Base-by-base conservation (phyloP, 2,113 vertebrate species). In the Ifrita kowaldi region DNA sequence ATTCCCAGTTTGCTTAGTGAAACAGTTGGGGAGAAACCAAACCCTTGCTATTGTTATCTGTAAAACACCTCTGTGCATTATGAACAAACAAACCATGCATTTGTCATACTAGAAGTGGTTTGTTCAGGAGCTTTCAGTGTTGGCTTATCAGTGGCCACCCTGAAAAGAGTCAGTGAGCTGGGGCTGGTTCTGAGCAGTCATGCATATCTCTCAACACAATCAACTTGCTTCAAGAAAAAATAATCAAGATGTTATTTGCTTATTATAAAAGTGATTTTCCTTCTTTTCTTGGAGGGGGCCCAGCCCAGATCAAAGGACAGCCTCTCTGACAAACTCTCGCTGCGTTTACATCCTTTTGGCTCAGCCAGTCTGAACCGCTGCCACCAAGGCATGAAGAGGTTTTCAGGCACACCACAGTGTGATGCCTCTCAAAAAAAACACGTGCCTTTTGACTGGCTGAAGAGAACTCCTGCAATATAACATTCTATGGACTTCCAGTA, bases 101-200 rank as follows among this genome's bases (percentile, higher is more conserved):
- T 71, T 87, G n/a, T 81, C 95, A 71, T 50, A 71, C 50, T 2
- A 63, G 39, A 59, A 89, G 52, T 41, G 2, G 4, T 67, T 86
- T 77, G 41, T 50, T 83, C 68, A 50, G 63, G 65, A 90, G 78
- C 49, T 83, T 65, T 84, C 7, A 10, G 18, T 16, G 53, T 10
- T 44, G 67, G 24, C 76, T 94, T 96, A 93, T 93, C 93, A 88
- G 75, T 16, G 73, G 60, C 57, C 55, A 83, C 57, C 62, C 94
- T 53, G 78, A 82, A 83, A 67, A 39, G 62, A 86, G 60, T 3
- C 60, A 46, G 71, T 22, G 82, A 74, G 78, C 96, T n/a, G 79
- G 67, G 42, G 39, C 68, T 20, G 44, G n/a, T 47, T 93, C 68
- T 57, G 62, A 52, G 88, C 22, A 89, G 56, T 37, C 20, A 13